Evolutionary conservation across 2,113 vertebrate species (phyloP).

Genomic region (Trichechus manatus): DNA sequence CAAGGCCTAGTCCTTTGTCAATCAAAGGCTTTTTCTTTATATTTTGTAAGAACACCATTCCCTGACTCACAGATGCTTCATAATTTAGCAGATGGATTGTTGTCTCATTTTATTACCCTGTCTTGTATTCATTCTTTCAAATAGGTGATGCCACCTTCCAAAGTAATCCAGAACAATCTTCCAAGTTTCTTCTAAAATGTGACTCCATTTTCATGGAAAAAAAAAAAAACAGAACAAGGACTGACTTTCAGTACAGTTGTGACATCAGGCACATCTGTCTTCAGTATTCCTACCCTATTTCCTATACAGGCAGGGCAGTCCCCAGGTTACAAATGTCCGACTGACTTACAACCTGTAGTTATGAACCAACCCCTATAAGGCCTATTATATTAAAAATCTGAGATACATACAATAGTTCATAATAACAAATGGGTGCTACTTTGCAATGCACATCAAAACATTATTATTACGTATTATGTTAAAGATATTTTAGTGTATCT

Average conservation of each 20-base stretch:
- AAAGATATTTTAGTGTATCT: too few relatives aligned
- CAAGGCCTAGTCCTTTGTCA: background rate
- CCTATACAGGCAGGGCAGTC: too few relatives aligned
- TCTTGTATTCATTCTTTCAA: conserved; percentile 34
- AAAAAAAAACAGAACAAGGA: background rate
- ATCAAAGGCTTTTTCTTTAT: background rate
- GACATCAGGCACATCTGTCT: background rate
- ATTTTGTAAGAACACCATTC: background rate
- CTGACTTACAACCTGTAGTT: too few relatives aligned
- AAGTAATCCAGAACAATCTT: conserved; percentile 30
- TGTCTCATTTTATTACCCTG: conserved; percentile 17
- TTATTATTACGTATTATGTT: too few relatives aligned
- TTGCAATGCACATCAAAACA: too few relatives aligned
- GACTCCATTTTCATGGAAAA: background rate
- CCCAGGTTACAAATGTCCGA: too few relatives aligned
- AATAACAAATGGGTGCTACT: too few relatives aligned
- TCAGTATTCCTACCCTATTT: background rate
- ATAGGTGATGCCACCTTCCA: background rate
- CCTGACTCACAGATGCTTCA: background rate
- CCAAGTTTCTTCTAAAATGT: background rate
- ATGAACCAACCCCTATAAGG: too few relatives aligned
- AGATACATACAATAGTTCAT: too few relatives aligned
- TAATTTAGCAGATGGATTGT: conserved; percentile 30
- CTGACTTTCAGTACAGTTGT: background rate
- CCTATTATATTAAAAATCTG: too few relatives aligned